phyloP scores from a whole-genome alignment of 2,113 vertebrate genomes.

The Rynchops niger region DNA sequence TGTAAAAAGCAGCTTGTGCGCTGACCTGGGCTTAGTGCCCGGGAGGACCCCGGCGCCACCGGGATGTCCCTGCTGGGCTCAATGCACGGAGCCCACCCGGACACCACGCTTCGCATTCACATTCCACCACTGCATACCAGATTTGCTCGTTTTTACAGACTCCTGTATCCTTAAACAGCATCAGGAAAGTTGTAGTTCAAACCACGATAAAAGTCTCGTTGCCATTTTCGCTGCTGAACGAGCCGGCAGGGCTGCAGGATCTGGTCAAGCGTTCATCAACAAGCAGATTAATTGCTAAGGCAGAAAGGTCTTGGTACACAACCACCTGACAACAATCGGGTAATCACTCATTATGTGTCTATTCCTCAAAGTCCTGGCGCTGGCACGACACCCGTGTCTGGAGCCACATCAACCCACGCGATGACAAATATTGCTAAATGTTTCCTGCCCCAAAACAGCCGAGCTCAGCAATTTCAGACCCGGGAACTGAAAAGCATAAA shows the following conservation, averaged over 20 bases:
- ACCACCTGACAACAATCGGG: neutral
- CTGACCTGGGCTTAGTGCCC: neutral
- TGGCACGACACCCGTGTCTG: neutral
- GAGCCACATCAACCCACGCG: neutral
- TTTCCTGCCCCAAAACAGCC: neutral
- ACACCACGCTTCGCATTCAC: neutral
- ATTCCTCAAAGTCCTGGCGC: neutral
- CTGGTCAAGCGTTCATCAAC: neutral
- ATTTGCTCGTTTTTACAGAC: neutral
- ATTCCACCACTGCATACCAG: neutral
- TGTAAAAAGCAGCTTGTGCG: neutral
- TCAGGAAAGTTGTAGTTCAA: neutral
- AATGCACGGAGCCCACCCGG: neutral
- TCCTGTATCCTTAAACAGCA: neutral
- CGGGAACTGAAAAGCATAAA: neutral
- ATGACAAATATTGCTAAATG: neutral
- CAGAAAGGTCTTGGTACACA: conserved; percentile 26
- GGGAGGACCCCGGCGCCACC: rapidly evolving
- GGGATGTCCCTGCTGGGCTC: neutral
- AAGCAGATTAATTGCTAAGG: conserved; percentile 3
- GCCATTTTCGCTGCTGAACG: neutral
- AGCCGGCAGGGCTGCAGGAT: neutral
- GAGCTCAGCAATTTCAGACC: neutral
- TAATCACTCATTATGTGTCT: conserved; percentile 8
- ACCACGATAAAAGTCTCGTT: rapidly evolving